Evolutionary conservation across 2,888 invertebrate species (phyloP), one percentile per base, ranked within the genome.

Genomic region (Patella ulyssiponensis): DNA sequence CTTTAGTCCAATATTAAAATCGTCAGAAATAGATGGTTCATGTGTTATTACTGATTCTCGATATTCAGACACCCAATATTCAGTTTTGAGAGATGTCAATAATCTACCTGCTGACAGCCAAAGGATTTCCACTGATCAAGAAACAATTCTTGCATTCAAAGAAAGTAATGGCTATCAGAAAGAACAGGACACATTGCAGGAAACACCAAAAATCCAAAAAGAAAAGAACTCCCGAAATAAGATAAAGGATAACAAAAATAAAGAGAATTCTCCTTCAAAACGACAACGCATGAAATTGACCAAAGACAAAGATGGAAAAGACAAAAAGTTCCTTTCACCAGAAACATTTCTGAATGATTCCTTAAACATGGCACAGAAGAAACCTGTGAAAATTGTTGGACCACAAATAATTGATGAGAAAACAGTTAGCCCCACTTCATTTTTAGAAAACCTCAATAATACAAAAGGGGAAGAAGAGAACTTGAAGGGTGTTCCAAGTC

Each of bases 381-480:
- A 23, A 3, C 64, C 20, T 64, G 23, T 64, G 11, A 64, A 64
- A 23, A 20, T 23, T 20, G 64, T 64, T 20, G 20, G 20, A 12
- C 20, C 64, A 20, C 23, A 23, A 23, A 64, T 64, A 20, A 20
- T 23, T 64, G 64, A 17, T 23, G 23, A 64, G 20, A 11, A 64
- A 20, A 64, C 64, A 44, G 81, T 87, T 20, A 87, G 85, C 74
- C 86, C 86, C 3, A 86, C 86, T 44, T 81, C 86, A n/a, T 87
- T 87, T 75, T 54, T 87, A 64, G 83, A 84, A 76, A 86, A 87
- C 54, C 75, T 85, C 76, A 81, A 76, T 27, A 77, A 73, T 23
- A 78, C 80, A 33, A 77, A 77, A 23, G 64, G 23, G 23, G 64
- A 64, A 20, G 23, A 15, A 23, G 14, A 23, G 9, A 12, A 23